These are phyloP conservation scores for Anhinga rufa DNA, from an alignment of 2,113 vertebrate species.

Conservation along the genomic window DNA sequence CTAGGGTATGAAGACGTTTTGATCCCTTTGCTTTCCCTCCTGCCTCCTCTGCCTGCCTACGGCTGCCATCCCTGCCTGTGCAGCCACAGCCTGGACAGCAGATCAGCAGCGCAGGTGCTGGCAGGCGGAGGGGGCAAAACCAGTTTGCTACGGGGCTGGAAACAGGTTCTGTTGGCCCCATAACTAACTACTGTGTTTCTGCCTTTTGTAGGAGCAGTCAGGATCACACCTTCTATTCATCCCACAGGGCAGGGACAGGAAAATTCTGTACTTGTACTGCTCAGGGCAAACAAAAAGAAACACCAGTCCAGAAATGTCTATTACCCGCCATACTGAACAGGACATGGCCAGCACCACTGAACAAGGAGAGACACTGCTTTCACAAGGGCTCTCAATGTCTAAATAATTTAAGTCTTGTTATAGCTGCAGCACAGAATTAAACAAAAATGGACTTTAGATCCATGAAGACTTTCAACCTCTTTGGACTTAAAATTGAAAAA, in stretches of 20 bases:
- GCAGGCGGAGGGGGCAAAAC: neutral
- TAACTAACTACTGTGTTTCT: neutral
- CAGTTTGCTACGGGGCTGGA: neutral
- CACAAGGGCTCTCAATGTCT: neutral
- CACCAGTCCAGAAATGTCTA: neutral
- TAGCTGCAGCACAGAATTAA: neutral
- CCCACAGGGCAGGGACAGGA: neutral
- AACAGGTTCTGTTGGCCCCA: conserved; percentile 1
- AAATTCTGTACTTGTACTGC: neutral
- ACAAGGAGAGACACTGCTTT: neutral
- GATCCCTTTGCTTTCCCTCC: neutral
- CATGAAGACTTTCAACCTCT: neutral
- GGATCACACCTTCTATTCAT: neutral
- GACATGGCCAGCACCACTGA: neutral
- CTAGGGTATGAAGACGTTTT: neutral
- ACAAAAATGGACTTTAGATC: neutral
- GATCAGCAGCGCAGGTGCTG: neutral
- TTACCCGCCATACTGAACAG: accelerated
- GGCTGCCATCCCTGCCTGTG: neutral
- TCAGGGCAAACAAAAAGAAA: neutral
- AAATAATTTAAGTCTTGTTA: neutral
- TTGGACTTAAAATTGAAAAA: neutral
- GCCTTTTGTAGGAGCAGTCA: neutral
- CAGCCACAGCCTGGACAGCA: neutral
- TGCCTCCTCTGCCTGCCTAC: neutral